Evolutionary conservation across 2,113 vertebrate genomes (phyloP).

Genomic region (Leucopsar rothschildi): DNA sequence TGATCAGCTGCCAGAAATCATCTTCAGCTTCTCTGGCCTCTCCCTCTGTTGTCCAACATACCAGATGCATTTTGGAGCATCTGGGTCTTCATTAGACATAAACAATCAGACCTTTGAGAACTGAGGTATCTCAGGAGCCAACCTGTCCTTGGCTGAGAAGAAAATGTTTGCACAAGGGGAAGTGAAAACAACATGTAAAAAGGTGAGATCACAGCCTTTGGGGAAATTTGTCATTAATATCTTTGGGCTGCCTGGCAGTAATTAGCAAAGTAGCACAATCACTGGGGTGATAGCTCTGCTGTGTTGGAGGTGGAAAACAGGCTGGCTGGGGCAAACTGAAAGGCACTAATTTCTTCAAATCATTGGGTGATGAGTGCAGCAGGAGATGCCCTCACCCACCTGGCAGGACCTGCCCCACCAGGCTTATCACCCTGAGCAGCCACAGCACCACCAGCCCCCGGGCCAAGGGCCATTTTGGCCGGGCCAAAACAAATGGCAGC

Average conservation of each 20-base stretch:
- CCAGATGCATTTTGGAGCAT: background rate
- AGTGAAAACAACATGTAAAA: background rate
- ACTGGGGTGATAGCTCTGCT: rapidly evolving
- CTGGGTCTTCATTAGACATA: background rate
- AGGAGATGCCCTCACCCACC: rapidly evolving
- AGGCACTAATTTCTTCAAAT: background rate
- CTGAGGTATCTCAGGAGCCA: background rate
- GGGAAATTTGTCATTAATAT: background rate
- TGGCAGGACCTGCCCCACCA: background rate
- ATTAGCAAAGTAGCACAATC: background rate
- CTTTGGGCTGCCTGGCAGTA: background rate
- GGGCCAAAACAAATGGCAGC: conserved; percentile 56
- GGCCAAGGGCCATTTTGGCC: background rate
- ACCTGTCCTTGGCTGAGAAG: background rate
- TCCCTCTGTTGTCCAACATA: background rate
- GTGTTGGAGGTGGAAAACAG: background rate
- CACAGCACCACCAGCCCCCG: rapidly evolving
- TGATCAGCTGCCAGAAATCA: background rate
- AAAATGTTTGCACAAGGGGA: background rate
- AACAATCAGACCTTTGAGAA: background rate
- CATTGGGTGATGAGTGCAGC: rapidly evolving
- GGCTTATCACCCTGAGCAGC: background rate
- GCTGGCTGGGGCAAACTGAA: background rate
- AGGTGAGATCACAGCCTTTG: background rate
- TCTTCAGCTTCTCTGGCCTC: background rate